phyloP scores from a whole-genome alignment of 2,797 vertebrate genomes.

The Hydrocynus forskahlii region DNA sequence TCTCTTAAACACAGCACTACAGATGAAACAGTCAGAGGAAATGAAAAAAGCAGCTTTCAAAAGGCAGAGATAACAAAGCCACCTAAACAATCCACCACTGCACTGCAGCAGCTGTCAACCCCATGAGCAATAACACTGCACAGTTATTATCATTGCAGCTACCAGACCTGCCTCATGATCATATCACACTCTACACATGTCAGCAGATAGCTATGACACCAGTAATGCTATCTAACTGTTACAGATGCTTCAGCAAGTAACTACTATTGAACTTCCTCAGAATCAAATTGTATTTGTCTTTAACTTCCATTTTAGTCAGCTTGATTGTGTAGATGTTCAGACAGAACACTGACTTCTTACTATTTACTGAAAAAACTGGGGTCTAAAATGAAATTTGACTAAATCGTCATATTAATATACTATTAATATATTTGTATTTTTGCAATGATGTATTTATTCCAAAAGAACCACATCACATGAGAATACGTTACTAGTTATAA shows the following conservation, averaged over 20 bases:
- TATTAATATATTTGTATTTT: background rate
- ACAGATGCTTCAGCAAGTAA: background rate
- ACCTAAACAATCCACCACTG: background rate
- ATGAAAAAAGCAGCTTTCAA: constrained; percentile 18
- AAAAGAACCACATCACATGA: background rate
- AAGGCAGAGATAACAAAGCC: background rate
- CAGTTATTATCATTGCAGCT: background rate
- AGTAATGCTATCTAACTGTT: background rate
- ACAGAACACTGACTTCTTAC: no score
- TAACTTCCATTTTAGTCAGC: background rate
- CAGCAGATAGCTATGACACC: background rate
- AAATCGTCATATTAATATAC: background rate
- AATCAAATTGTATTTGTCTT: background rate
- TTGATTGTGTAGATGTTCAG: background rate
- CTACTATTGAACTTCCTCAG: background rate
- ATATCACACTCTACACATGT: background rate
- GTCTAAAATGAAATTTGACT: background rate
- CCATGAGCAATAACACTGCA: background rate
- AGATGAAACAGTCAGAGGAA: background rate
- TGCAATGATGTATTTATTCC: background rate
- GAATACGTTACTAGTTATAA: background rate
- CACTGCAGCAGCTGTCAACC: background rate
- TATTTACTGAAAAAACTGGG: background rate
- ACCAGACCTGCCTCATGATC: background rate
- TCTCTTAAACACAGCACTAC: background rate